Base-by-base conservation (phyloP, 2,113 vertebrate genomes). In the Lophotis ruficrista region DNA sequence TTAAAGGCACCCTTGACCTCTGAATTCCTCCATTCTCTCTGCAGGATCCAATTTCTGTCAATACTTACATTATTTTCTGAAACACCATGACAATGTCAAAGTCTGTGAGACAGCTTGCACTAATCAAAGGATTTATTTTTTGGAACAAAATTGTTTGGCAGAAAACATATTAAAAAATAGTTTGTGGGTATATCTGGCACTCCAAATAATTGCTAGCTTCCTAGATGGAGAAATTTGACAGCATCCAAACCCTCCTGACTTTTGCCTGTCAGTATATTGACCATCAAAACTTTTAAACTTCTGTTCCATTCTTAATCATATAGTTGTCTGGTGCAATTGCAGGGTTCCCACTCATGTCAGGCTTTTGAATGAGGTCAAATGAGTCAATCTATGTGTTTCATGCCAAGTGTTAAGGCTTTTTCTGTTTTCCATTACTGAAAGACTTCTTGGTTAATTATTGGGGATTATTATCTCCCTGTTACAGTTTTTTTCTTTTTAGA, bases 261-360 rank as follows among this genome's bases (percentile, higher is more conserved):
- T 43, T 47, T 78, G 8, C 14, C 3, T 73, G n/a, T 7, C 4
- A 21, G 6, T 33, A 1, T 45, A 24, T 27, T 38, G 41, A 45
- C 37, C 2, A 2, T 12, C 16, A 87, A 15, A 43, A 5, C 12
- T 57, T 89, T 56, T 48, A 22, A 53, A 64, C 7, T 31, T 18
- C 15, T 72, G 8, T 4, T 64, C 30, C 5, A 4, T 33, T 65
- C 12, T 7, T 51, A 22, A 60, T n/a, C 16, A 35, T 18, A 5
- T 3, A 60, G 14, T 8, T 77, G 62, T 3, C 8, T 57, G 37
- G 19, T 48, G 28, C 4, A 54, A 3, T 65, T 71, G 4, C n/a
- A 45, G 77, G 16, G 3, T 8, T 56, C 5, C 3, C 3, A 17
- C 4, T 5, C 5, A 0, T 4, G 5, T 61, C 30, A 22, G 6